Conservation (phyloP, 2,888 invertebrate species). For the Lamellibrachia satsuma region DNA sequence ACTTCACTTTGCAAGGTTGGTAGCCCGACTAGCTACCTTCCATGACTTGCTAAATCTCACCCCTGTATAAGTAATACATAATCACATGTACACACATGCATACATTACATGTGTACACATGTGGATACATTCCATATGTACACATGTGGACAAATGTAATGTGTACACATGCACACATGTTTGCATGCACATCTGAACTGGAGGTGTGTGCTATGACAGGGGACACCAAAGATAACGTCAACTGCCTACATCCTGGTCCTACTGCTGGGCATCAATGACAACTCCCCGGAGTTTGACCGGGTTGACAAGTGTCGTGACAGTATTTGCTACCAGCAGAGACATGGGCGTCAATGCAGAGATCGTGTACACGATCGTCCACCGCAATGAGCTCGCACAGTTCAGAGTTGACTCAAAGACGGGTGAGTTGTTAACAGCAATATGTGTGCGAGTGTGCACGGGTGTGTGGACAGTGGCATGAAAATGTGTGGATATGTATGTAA, state of each 20-base stretch:
- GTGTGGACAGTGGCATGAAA: neutral
- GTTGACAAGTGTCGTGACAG: constrained; percentile 83
- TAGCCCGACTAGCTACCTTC: too few relatives aligned
- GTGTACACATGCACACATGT: too few relatives aligned
- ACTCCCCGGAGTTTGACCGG: constrained; percentile 90
- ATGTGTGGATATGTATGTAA: neutral
- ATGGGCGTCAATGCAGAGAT: constrained; percentile 93
- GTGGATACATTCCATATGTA: too few relatives aligned
- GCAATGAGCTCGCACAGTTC: constrained; percentile 58
- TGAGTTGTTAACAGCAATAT: constrained; percentile 28
- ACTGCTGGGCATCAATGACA: constrained; percentile 83
- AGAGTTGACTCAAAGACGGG: constrained; percentile 54
- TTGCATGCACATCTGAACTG: neutral
- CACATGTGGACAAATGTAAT: too few relatives aligned
- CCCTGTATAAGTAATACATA: too few relatives aligned
- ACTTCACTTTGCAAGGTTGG: too few relatives aligned
- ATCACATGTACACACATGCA: too few relatives aligned
- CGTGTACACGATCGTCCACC: constrained; percentile 65
- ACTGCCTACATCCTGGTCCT: constrained; percentile 36
- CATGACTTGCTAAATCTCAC: too few relatives aligned
- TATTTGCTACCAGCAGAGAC: constrained; percentile 91
- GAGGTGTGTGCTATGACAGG: constrained; percentile 33
- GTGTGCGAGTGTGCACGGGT: neutral
- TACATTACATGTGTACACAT: too few relatives aligned
- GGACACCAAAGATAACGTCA: constrained; percentile 39